Evolutionary conservation across 2,888 invertebrate genomes (phyloP), one percentile per base, ranked within the genome.

Genomic region (Sphaerophoria taeniata): DNA sequence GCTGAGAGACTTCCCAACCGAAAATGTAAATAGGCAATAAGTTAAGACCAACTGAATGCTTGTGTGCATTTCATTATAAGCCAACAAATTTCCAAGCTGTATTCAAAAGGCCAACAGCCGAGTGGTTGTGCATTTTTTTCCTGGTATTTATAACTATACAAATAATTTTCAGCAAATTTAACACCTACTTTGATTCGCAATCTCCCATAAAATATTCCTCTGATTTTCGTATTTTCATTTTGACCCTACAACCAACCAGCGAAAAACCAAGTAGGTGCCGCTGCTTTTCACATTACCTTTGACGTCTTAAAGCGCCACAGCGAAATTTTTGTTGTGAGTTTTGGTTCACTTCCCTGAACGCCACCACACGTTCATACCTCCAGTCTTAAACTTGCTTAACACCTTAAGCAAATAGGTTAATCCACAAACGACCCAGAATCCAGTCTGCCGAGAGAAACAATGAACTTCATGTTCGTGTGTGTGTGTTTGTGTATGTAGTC

Each of bases 161-260:
- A 39, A 5, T 7, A 33, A 33, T n/a, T 31, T 6, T 31, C 6
- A 31, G 31, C 12, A 16, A 16, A 12, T 31, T 61, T 31, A 31
- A 9, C 61, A 61, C 45, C n/a, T 45, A n/a, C 33, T 45, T 45
- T 45, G 33, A 61, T 33, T 45, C n/a, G 45, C 43, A 45, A n/a
- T 33, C 61, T 33, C 33, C 45, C 31, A 45, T 9, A 2, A 2
- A 31, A 45, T 61, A 33, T 61, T 5, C 45, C 45, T 31, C 31
- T 61, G 33, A 60, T 24, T 61, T 5, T 24, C n/a, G 31, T 61
- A 45, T 0, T 31, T n/a, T 33, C 33, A 3, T 61, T 31, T 61
- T 61, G 61, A 61, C 61, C 61, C 33, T 33, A 61, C 31, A 47
- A 2, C 45, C 45, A 61, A 47, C 7, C 45, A 61, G 43, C 60